Conservation (phyloP, 2,113 vertebrate genomes). For the Oncorhynchus masou region DNA sequence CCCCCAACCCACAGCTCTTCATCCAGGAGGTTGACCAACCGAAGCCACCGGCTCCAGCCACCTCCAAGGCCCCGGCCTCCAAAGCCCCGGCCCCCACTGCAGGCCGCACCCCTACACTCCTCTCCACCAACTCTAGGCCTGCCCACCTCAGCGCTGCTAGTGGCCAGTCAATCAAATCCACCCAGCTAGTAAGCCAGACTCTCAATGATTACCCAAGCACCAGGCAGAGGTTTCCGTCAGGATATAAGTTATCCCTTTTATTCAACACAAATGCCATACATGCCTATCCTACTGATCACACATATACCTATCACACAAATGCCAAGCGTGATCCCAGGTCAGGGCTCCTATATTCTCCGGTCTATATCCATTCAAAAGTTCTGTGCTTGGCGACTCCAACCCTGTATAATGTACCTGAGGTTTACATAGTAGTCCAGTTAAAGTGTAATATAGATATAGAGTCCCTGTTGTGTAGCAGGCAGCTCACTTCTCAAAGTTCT, state of each 20-base stretch:
- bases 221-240: too few relatives aligned
- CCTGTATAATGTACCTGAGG: neutral
- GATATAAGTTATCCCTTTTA: too few relatives aligned
- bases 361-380: neutral
- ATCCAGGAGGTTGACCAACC: constrained; percentile 85
- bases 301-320: neutral
- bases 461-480: constrained; percentile 6
- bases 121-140: too few relatives aligned
- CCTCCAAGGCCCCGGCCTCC: constrained; percentile 75
- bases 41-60: constrained; percentile 83
- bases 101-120: too few relatives aligned
- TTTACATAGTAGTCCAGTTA: constrained; percentile 29
- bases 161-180: too few relatives aligned
- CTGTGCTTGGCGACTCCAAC: neutral
- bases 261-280: neutral
- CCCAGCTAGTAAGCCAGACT: too few relatives aligned
- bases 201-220: too few relatives aligned
- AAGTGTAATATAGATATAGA: constrained; percentile 12
- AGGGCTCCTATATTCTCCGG: neutral
- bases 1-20: constrained; percentile 85
- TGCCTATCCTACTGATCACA: neutral
- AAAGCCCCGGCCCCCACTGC: constrained; percentile 23
- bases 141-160: too few relatives aligned
- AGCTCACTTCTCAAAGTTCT: constrained; percentile 5
- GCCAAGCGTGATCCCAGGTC: neutral